Percentiles rank a stretch among this genome's conserved stretches.
Evolutionary conservation across 2,797 vertebrate species (phyloP).

Genomic region (Pipistrellus kuhlii): DNA sequence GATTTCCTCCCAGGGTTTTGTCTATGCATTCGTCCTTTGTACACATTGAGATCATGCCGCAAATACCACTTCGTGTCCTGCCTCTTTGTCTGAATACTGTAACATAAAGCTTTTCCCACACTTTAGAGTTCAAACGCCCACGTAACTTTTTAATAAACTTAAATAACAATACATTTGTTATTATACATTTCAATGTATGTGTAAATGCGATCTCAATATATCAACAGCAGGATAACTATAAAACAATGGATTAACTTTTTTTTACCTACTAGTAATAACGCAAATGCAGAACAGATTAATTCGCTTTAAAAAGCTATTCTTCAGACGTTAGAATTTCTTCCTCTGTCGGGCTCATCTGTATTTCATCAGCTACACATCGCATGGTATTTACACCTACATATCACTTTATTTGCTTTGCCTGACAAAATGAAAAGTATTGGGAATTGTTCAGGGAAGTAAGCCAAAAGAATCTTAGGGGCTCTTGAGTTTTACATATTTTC

Average conservation of each 20-base stretch:
- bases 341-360: slow-evolving; percentile 66
- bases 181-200: background rate
- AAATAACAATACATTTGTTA: background rate
- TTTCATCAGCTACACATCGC: slow-evolving; percentile 69
- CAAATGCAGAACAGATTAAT: slow-evolving; percentile 65
- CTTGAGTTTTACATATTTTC: slow-evolving; percentile 80
- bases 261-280: slow-evolving; percentile 47
- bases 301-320: slow-evolving; percentile 30
- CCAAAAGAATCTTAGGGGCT: slow-evolving; percentile 74
- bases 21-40: background rate
- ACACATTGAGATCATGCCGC: background rate
- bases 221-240: slow-evolving; percentile 23
- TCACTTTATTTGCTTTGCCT: slow-evolving; percentile 76
- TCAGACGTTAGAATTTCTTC: background rate
- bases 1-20: slow-evolving; percentile 38
- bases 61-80: background rate
- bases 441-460: slow-evolving; percentile 72
- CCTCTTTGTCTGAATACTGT: background rate
- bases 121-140: slow-evolving; percentile 15
- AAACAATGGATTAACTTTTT: slow-evolving; percentile 28
- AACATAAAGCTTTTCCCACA: background rate
- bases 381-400: slow-evolving; percentile 74
- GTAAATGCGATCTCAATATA: background rate
- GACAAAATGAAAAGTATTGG: slow-evolving; percentile 76
- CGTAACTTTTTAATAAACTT: slow-evolving; percentile 33